Evolutionary conservation across 2,888 invertebrate genomes (phyloP).

Genomic region (Tipula confusa): DNA sequence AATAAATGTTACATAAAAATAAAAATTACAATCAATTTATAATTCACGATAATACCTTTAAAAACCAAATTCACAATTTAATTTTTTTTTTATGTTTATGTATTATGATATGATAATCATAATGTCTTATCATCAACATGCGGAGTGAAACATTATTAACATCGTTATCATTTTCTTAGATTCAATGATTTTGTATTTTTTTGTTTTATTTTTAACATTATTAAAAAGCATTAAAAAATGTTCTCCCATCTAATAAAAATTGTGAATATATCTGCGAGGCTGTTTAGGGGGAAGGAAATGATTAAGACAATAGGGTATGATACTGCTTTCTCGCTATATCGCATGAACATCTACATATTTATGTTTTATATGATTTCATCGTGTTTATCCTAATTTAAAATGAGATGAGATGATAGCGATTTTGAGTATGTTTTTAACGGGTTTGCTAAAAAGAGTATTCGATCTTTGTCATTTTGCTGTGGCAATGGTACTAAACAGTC

Average conservation of each 20-base stretch:
- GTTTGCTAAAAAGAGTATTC: too few relatives aligned
- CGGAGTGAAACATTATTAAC: slow-evolving; percentile 20
- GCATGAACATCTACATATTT: background rate
- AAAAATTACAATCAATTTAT: slow-evolving; percentile 3
- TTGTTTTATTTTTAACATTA: background rate
- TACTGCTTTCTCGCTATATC: background rate
- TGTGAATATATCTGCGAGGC: too few relatives aligned
- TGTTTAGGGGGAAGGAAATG: too few relatives aligned
- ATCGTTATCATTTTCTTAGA: slow-evolving; percentile 20
- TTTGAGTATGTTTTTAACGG: too few relatives aligned
- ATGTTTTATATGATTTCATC: background rate
- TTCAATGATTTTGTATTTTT: background rate
- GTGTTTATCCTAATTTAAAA: background rate
- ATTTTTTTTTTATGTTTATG: background rate
- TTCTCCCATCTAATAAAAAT: too few relatives aligned
- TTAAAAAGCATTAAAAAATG: background rate
- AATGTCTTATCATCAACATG: background rate
- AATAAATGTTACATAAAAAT: background rate
- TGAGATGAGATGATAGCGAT: background rate
- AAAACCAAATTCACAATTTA: background rate
- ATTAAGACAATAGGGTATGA: too few relatives aligned
- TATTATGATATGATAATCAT: background rate
- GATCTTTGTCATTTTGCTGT: too few relatives aligned
- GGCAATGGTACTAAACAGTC: too few relatives aligned
- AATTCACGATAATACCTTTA: background rate